A percentile compares a stretch with the other conserved stretches of the same genome.
Evolutionary conservation across 2,113 vertebrate genomes (phyloP).

Genomic region (Vicugna pacos): DNA sequence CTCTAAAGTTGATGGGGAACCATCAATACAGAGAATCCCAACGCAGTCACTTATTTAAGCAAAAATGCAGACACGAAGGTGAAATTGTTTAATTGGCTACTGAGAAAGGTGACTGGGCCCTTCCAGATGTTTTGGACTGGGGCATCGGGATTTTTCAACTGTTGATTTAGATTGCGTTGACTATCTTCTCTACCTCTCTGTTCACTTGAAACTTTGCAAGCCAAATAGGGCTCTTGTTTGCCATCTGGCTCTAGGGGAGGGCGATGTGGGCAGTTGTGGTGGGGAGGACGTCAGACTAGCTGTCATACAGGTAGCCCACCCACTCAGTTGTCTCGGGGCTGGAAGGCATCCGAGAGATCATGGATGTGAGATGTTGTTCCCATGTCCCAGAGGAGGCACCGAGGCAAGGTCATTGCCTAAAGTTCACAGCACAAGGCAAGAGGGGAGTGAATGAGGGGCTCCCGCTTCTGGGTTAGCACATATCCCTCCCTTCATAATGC

Average conservation of each 20-base stretch:
- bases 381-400: neutral
- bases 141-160: neutral
- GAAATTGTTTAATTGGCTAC: neutral
- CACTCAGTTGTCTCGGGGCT: neutral
- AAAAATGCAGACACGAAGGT: neutral
- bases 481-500: neutral
- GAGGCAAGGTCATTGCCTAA: neutral
- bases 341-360: neutral
- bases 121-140: neutral
- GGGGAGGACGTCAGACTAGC: neutral
- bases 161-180: neutral
- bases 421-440: neutral
- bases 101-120: neutral
- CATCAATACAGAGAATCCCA: neutral
- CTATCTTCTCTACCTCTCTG: neutral
- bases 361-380: neutral
- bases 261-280: accelerated
- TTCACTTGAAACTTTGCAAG: neutral
- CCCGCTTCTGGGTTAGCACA: neutral
- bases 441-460: neutral
- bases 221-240: neutral
- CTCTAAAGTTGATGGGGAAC: neutral
- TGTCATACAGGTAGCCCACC: neutral
- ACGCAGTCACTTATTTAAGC: neutral
- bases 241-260: neutral